These are phyloP conservation scores for Drepana arcuata DNA, from an alignment of 1,140 invertebrate genomes.

Conservation along the genomic window DNA sequence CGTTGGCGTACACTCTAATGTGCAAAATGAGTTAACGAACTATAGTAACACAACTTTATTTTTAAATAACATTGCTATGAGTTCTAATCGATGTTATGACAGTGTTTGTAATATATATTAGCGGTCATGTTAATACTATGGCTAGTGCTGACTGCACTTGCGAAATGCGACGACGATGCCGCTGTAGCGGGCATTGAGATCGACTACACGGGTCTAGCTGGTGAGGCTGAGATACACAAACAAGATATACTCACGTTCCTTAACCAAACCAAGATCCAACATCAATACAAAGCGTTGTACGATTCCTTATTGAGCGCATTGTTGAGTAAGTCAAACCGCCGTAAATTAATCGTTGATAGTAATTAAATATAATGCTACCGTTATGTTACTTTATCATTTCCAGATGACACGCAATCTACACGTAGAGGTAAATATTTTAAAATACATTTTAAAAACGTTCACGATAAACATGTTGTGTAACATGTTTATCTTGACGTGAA, in stretches of 20 bases:
- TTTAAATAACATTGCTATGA: too few relatives aligned
- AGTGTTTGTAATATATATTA: too few relatives aligned
- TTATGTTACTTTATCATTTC: not conserved
- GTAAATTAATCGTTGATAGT: not conserved
- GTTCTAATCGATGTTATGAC: too few relatives aligned
- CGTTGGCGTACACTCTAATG: too few relatives aligned
- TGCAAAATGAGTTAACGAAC: too few relatives aligned
- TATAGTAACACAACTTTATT: too few relatives aligned
- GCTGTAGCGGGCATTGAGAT: conserved; percentile 11
- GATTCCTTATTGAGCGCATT: conserved; percentile 31
- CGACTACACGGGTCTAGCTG: conserved; percentile 38
- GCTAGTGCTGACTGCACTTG: too few relatives aligned
- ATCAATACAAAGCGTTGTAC: conserved; percentile 35
- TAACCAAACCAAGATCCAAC: conserved; percentile 25
- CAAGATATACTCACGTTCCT: conserved; percentile 37
- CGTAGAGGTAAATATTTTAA: conserved; percentile 1
- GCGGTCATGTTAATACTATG: too few relatives aligned
- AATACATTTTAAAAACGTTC: conserved; percentile 5
- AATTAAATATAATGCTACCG: not conserved
- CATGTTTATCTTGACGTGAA: too few relatives aligned
- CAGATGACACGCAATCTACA: conserved; percentile 3
- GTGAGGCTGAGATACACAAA: conserved; percentile 40
- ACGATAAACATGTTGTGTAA: too few relatives aligned
- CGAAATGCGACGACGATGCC: too few relatives aligned
- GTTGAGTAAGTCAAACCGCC: conserved; percentile 20